Evolutionary conservation across 1,140 invertebrate species (phyloP).

Genomic region (Anoplolepis gracilipes): DNA sequence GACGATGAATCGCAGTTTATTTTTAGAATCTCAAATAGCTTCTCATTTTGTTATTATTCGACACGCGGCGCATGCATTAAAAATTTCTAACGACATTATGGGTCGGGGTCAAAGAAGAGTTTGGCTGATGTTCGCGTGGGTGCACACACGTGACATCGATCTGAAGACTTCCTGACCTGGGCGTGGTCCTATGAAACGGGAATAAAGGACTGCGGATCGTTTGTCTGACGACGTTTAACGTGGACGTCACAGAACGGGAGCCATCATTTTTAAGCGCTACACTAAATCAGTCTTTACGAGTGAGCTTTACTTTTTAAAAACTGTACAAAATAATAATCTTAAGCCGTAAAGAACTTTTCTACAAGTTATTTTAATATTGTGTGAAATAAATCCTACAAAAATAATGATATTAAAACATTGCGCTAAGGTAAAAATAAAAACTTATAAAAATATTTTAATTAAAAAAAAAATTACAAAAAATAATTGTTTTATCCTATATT

Average conservation of each 20-base stretch:
- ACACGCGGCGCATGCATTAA: background rate
- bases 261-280: conserved; percentile 42
- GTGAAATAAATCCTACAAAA: too few species aligned
- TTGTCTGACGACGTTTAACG: conserved; percentile 40
- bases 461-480: too few species aligned
- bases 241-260: conserved; percentile 17
- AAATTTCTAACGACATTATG: background rate
- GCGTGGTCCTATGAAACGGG: conserved; percentile 64
- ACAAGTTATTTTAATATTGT: background rate
- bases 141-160: conserved; percentile 70
- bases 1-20: background rate
- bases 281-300: conserved; percentile 45
- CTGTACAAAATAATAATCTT: too few species aligned
- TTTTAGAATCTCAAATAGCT: background rate
- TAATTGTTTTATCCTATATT: too few species aligned
- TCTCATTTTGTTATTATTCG: background rate
- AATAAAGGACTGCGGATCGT: conserved; percentile 63
- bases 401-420: too few species aligned
- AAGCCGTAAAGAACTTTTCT: too few species aligned
- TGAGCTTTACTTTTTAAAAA: conserved; percentile 27
- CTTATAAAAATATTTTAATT: too few species aligned
- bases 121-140: conserved; percentile 17
- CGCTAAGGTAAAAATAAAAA: too few species aligned
- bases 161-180: conserved; percentile 70
- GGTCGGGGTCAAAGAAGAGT: background rate